A percentile compares a stretch with the other conserved stretches of the same genome.
phyloP scores from a whole-genome alignment of 2,113 vertebrate species.

The Dryoscopus gambensis region DNA sequence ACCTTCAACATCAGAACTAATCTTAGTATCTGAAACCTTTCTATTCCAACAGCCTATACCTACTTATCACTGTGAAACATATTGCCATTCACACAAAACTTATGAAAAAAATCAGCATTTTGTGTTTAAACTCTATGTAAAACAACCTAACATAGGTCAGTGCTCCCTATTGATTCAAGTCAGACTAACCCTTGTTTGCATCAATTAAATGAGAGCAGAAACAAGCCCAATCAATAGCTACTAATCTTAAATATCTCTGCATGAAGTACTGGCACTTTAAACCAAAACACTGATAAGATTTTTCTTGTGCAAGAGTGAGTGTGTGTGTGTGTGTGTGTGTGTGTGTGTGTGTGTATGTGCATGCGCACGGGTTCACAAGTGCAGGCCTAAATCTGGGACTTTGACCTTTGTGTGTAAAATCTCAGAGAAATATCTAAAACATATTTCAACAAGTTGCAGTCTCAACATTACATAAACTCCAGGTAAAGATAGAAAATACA shows the following conservation, averaged over 20 bases:
- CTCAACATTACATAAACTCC: neutral
- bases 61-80: neutral
- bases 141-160: neutral
- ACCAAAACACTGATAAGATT: neutral
- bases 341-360: too few relatives aligned
- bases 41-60: neutral
- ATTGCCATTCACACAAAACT: neutral
- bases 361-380: rapidly evolving
- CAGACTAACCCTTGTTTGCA: neutral
- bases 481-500: neutral
- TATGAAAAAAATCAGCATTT: neutral
- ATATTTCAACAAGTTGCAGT: neutral
- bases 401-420: neutral
- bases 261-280: neutral
- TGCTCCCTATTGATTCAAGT: slow-evolving; percentile 35
- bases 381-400: neutral
- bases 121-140: neutral
- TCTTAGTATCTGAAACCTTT: neutral
- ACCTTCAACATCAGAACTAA: neutral
- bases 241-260: slow-evolving; percentile 46
- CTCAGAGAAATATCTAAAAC: neutral
- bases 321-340: too few relatives aligned
- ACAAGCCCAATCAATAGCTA: slow-evolving; percentile 10
- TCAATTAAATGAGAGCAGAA: slow-evolving; percentile 32
- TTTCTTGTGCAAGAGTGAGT: neutral